Evolutionary conservation across 2,888 invertebrate genomes (phyloP).

Genomic region (Rhodophaea formosa): DNA sequence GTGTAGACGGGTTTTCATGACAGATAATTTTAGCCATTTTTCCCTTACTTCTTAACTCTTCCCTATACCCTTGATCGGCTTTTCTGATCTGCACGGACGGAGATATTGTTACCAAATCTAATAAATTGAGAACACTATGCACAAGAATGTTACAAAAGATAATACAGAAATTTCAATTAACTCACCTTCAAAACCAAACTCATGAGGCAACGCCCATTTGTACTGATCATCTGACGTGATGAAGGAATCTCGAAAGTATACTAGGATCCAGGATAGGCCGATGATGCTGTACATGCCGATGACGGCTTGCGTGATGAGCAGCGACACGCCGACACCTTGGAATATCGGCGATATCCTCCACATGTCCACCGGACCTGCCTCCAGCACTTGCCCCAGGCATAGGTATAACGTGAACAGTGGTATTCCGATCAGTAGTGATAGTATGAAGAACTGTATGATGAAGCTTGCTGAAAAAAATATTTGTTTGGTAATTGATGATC

Average conservation of each 20-base stretch:
- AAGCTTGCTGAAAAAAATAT: constrained; percentile 85
- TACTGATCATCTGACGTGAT: constrained; percentile 89
- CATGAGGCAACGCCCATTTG: constrained; percentile 89
- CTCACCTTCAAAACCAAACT: constrained; percentile 84
- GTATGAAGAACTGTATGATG: constrained; percentile 91
- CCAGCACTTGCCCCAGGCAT: constrained; percentile 91
- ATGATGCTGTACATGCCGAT: constrained; percentile 93
- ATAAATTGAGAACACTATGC: no score
- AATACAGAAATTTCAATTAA: neutral
- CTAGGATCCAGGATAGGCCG: constrained; percentile 94
- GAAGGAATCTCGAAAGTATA: constrained; percentile 93
- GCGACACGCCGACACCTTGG: constrained; percentile 92
- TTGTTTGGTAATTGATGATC: constrained; percentile 2
- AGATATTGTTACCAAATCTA: no score
- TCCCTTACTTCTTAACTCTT: no score
- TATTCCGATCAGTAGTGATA: constrained; percentile 90
- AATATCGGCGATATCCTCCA: constrained; percentile 96
- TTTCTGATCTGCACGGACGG: no score
- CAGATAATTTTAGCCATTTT: no score
- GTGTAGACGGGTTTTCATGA: no score
- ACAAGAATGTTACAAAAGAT: no score
- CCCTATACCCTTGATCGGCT: no score
- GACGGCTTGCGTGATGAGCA: constrained; percentile 89
- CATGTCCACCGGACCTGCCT: constrained; percentile 94
- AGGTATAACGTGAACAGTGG: constrained; percentile 92